Evolutionary conservation across 2,113 vertebrate genomes (phyloP), one percentile per base, ranked within the genome.

Genomic region (Nycticorax nycticorax): DNA sequence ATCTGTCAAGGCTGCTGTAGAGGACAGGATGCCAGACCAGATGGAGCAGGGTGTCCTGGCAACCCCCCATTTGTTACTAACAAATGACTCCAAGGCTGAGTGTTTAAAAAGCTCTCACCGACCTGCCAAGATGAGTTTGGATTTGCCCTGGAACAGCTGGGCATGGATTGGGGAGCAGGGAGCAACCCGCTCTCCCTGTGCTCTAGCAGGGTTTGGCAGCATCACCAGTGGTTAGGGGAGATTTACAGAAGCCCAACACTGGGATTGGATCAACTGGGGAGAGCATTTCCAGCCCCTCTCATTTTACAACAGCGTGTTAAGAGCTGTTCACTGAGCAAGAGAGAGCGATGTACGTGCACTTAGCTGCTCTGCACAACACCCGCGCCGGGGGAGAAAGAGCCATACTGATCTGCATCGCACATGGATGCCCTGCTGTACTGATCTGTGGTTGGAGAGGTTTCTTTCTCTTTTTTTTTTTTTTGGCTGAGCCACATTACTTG

Each of bases 21-120:
- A 67, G 94, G 89, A 91, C 90, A 92, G 92, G 97, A 97, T 95
- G 95, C 93, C 92, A 93, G 91, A 95, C 33, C 96, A 97, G 96
- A 96, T 96, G 96, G 97, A 97, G 89, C 68, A 95, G 80, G 35
- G 6, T 87, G 94, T 95, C 96, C 94, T 95, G 91, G 95, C 92
- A 85, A 96, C 86, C 92, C 94, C 94, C 84, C 89, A 77, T 94
- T 96, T 94, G 93, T 94, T 95, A 66, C 88, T 93, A 96, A 94
- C 96, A 96, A 95, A 96, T 72, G 88, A 96, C 79, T 96, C 91
- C 63, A 56, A 91, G 93, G 92, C 95, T 8, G 82, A 89, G 83
- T 68, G 91, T 87, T 93, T 90, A 89, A 91, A 96, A 93, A 96
- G 95, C 96, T 92, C 96, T 93, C 85, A 53, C 79, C 60, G 13